phyloP scores from a whole-genome alignment of 2,113 vertebrate genomes.

The Chunga burmeisteri region DNA sequence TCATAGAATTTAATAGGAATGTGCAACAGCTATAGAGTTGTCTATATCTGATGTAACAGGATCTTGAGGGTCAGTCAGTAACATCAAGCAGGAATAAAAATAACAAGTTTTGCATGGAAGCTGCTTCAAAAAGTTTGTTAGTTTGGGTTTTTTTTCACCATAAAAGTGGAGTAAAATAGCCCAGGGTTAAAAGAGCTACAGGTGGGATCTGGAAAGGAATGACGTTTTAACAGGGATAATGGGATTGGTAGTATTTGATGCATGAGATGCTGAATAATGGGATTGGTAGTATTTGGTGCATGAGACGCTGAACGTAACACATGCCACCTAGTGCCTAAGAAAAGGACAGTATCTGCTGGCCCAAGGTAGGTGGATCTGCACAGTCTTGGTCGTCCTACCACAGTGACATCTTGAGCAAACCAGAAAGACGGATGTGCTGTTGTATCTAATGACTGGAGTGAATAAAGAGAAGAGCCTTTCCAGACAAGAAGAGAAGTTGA shows the following conservation, averaged over 20 bases:
- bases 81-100: neutral
- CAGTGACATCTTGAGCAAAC: neutral
- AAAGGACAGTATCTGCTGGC: neutral
- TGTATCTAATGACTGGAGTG: neutral
- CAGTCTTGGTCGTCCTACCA: neutral
- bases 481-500: neutral
- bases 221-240: neutral
- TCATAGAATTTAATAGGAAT: neutral
- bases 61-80: neutral
- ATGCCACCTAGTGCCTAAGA: neutral
- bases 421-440: neutral
- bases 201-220: neutral
- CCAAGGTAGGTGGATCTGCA: neutral
- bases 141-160: neutral
- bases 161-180: neutral
- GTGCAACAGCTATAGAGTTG: neutral
- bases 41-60: neutral
- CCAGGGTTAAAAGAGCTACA: neutral
- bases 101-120: neutral
- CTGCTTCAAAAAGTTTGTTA: neutral
- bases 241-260: neutral
- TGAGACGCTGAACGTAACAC: fast-evolving
- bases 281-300: neutral
- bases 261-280: neutral
- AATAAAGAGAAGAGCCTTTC: neutral